A percentile compares a stretch with the other conserved stretches of the same genome.
These are phyloP conservation scores for Drosophila pectinifera DNA, from an alignment of 1,140 invertebrate genomes.

Conservation along the genomic window DNA sequence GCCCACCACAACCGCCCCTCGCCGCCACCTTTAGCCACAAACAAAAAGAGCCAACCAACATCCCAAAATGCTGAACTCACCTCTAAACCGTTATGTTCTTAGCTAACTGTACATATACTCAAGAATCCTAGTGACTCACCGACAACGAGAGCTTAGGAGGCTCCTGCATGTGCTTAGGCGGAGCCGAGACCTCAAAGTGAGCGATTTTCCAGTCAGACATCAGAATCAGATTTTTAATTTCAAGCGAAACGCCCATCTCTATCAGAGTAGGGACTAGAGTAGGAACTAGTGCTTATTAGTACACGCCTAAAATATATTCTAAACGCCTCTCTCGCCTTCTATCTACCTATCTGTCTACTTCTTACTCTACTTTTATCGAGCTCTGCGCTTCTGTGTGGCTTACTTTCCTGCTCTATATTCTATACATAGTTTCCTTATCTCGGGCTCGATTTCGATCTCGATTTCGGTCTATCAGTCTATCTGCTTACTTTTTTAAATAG, in stretches of 20 bases:
- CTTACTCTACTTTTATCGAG: conserved; percentile 9
- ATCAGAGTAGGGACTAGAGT: not conserved
- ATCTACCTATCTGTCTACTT: conserved; percentile 14
- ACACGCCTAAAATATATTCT: conserved; percentile 15
- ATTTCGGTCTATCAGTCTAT: conserved; percentile 8
- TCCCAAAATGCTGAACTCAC: conserved; percentile 22
- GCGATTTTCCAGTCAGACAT: not conserved
- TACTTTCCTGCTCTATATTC: conserved; percentile 24
- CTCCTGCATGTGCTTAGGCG: conserved; percentile 28
- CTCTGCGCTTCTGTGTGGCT: conserved; percentile 48
- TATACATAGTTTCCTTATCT: conserved; percentile 12
- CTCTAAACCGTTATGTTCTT: conserved; percentile 17
- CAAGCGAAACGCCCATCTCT: no score
- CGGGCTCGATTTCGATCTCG: conserved; percentile 8
- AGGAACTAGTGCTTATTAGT: conserved; percentile 11
- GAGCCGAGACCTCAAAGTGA: conserved; percentile 2
- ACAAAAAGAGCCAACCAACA: conserved; percentile 5
- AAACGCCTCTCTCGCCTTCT: conserved; percentile 4
- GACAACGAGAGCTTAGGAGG: conserved; percentile 16
- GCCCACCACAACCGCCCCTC: conserved; percentile 29
- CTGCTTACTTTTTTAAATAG: conserved; percentile 27
- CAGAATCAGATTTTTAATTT: not conserved
- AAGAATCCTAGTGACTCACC: conserved; percentile 19
- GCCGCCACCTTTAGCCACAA: conserved; percentile 32
- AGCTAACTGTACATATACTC: conserved; percentile 39